Conservation (phyloP, 2,797 vertebrate genomes). For the Delichon dasypus region DNA sequence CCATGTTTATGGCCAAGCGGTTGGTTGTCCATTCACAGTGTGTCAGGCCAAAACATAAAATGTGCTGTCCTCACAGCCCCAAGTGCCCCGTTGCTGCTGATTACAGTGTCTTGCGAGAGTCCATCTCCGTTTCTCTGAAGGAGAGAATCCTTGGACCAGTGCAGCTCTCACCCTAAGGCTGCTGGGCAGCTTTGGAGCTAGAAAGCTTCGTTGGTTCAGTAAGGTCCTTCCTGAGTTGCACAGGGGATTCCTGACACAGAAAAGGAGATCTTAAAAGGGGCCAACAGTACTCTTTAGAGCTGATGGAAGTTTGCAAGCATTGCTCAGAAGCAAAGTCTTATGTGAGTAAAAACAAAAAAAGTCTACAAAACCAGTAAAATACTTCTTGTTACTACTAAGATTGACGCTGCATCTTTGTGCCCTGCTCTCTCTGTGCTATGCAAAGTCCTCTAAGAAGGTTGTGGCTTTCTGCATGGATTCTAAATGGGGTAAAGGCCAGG, state of each 20-base stretch:
- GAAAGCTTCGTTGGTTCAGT: neutral
- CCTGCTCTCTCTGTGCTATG: rapidly evolving
- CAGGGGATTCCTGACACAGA: neutral
- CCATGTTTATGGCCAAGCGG: neutral
- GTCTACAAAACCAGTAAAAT: neutral
- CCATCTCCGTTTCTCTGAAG: neutral
- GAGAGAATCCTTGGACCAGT: neutral
- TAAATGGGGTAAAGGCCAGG: neutral
- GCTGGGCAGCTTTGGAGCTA: neutral
- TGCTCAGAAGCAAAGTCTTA: neutral
- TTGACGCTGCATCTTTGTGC: rapidly evolving
- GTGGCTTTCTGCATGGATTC: neutral
- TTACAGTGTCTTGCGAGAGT: neutral
- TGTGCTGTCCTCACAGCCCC: neutral
- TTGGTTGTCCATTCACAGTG: neutral
- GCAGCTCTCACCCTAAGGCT: neutral
- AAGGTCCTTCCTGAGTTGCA: neutral
- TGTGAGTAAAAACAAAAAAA: neutral
- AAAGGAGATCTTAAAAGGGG: neutral
- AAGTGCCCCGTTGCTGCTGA: neutral
- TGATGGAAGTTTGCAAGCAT: neutral
- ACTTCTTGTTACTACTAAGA: neutral
- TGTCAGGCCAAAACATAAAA: neutral
- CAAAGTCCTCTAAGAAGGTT: neutral
- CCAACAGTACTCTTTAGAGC: rapidly evolving